Conservation (phyloP, 2,888 invertebrate genomes). For the Perithous albicinctus region DNA sequence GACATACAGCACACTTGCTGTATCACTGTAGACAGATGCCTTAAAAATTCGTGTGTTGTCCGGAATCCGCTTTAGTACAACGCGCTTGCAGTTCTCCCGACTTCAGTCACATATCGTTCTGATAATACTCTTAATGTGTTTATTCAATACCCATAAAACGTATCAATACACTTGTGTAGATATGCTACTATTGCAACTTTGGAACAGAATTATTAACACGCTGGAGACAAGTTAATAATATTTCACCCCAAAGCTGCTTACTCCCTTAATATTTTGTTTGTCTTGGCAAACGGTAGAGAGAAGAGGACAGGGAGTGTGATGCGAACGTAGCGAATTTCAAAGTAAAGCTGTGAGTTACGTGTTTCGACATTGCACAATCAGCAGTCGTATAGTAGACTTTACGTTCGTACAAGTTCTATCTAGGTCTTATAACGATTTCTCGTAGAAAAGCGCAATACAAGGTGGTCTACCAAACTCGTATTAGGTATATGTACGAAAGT, state of each 20-base stretch:
- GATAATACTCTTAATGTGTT: too few relatives aligned
- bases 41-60: too few relatives aligned
- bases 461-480: slow-evolving; percentile 23
- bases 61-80: too few relatives aligned
- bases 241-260: slow-evolving; percentile 15
- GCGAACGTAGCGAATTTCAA: slow-evolving; percentile 57
- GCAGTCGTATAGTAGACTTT: slow-evolving; percentile 35
- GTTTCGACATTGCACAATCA: slow-evolving; percentile 52
- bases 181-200: too few relatives aligned
- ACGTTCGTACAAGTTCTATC: slow-evolving; percentile 10
- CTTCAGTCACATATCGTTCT: too few relatives aligned
- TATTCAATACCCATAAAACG: too few relatives aligned
- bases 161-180: too few relatives aligned
- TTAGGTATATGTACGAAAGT: slow-evolving; percentile 1
- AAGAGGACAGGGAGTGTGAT: slow-evolving; percentile 35
- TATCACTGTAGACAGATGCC: too few relatives aligned
- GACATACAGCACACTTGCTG: too few relatives aligned
- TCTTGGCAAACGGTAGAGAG: slow-evolving; percentile 43
- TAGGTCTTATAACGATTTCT: slow-evolving; percentile 63
- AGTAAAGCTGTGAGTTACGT: slow-evolving; percentile 50
- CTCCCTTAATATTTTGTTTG: slow-evolving; percentile 45
- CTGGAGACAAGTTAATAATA: too few relatives aligned
- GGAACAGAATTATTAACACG: too few relatives aligned
- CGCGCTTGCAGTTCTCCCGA: too few relatives aligned
- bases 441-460: slow-evolving; percentile 45